Conservation (phyloP, 2,888 invertebrate species). For the Stramonita haemastoma region DNA sequence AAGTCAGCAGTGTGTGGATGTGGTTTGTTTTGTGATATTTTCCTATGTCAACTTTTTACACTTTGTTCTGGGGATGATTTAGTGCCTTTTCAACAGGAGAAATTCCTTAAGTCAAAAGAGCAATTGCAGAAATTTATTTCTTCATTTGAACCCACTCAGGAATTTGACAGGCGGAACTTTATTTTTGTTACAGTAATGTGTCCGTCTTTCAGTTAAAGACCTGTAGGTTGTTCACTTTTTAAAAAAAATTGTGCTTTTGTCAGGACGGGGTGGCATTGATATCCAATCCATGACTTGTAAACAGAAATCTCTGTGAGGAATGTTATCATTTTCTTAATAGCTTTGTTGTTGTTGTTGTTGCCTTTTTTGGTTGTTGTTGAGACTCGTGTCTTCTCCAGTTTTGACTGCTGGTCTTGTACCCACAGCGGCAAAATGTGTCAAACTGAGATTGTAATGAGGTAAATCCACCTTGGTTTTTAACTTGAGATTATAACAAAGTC, state of each 20-base stretch:
- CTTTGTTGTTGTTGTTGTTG: too few species aligned
- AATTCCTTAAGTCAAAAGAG: neutral
- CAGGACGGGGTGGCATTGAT: too few species aligned
- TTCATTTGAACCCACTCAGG: slow-evolving; percentile 1
- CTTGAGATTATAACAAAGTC: neutral
- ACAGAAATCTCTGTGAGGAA: too few species aligned
- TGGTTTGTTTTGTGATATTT: slow-evolving; percentile 1
- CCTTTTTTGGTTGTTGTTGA: neutral
- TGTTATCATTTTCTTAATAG: too few species aligned
- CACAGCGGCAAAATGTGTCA: neutral
- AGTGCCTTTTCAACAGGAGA: slow-evolving; percentile 7
- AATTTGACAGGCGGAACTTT: neutral
- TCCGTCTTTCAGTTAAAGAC: too few species aligned
- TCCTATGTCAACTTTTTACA: neutral
- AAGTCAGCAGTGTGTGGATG: neutral
- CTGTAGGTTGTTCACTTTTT: too few species aligned
- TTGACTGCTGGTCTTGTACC: neutral
- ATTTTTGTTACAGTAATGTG: neutral
- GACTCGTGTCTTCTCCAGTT: neutral
- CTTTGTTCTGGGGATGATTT: slow-evolving; percentile 11
- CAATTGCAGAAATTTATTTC: neutral
- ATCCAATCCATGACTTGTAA: too few species aligned
- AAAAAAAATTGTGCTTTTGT: too few species aligned
- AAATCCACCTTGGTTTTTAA: too few species aligned
- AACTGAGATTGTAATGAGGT: neutral